Base-by-base conservation (phyloP, 2,888 invertebrate species). In the Andrena chrysosceles region DNA sequence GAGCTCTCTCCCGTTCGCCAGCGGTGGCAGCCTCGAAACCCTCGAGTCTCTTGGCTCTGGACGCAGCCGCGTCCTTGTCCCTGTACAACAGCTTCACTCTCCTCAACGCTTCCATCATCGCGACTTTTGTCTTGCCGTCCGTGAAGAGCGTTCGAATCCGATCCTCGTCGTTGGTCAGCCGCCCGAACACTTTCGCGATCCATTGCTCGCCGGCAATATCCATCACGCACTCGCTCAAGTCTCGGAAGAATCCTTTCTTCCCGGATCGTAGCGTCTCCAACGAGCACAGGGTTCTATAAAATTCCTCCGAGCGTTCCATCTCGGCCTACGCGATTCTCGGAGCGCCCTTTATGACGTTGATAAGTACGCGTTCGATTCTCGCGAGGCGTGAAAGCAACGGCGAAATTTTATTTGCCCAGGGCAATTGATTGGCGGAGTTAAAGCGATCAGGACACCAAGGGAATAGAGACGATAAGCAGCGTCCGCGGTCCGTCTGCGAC, bases 241-340 rank as follows among this genome's bases (percentile, higher is more conserved):
- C 95, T 84, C 95, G 95, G 92, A 98, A 97, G 93, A 97, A 98
- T 0, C 97, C 97, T 89, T 96, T 96, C 80, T 95, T 95, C 87
- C 96, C 96, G 0, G 97, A 96, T 92, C 96, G 97, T 0, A 98
- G 95, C 0, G 97, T 98, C 80, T 96, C 95, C 89, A 96, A 95
- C 89, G 97, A 97, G 93, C 97, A 98, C 49, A 96, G 95, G 26
- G 95, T 94, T 49, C 96, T 95, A 91, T 96, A 97, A 16, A 89
- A 91, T 2, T 94, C 77, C 23, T 90, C 88, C 20, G 70, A 59
- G 1, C 80, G 78, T 56, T 87, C 89, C 91, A 89, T 90, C 13
- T 6, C 56, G 10, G 20, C 5, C 16, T 16, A 0, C 13, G 16
- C 42, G 42, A 5, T 5, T 42, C 16, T 16, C 3, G 13, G 13